Percentiles rank a stretch among this genome's conserved stretches.
phyloP scores from a whole-genome alignment of 2,113 vertebrate genomes.

The Pseudonaja textilis region DNA sequence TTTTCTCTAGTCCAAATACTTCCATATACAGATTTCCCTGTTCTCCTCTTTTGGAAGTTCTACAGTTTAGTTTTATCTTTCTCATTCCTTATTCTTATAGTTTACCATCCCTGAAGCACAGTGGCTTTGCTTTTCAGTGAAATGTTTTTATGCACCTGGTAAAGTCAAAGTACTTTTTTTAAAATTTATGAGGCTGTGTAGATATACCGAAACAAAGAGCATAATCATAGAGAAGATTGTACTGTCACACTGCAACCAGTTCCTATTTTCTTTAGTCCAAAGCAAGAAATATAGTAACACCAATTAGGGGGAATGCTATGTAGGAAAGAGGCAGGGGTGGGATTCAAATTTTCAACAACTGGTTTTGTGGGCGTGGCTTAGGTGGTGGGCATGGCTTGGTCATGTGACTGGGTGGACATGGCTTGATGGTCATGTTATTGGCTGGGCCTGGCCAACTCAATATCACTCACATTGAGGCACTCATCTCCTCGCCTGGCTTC shows the following conservation, averaged over 20 bases:
- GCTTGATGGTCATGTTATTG: too few relatives aligned
- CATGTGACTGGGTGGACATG: too few relatives aligned
- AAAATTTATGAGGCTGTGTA: not conserved
- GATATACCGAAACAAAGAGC: not conserved
- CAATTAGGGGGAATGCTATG: not conserved
- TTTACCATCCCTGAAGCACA: not conserved
- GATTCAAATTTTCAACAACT: too few relatives aligned
- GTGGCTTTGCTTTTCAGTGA: not conserved
- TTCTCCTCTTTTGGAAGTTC: not conserved
- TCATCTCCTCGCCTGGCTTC: too few relatives aligned
- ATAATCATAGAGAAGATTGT: not conserved
- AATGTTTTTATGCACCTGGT: not conserved
- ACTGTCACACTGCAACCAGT: not conserved
- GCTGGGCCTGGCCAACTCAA: too few relatives aligned
- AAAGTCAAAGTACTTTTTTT: not conserved
- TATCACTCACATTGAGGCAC: too few relatives aligned
- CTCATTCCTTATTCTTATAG: not conserved
- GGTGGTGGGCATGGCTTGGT: too few relatives aligned
- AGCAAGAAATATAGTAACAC: not conserved
- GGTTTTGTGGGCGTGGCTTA: too few relatives aligned
- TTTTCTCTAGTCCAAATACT: not conserved
- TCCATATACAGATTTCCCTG: not conserved
- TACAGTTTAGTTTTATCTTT: not conserved
- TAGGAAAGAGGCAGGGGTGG: not conserved
- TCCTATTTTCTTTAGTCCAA: not conserved